Evolutionary conservation across 2,113 vertebrate genomes (phyloP).

Genomic region (Recurvirostra avosetta): DNA sequence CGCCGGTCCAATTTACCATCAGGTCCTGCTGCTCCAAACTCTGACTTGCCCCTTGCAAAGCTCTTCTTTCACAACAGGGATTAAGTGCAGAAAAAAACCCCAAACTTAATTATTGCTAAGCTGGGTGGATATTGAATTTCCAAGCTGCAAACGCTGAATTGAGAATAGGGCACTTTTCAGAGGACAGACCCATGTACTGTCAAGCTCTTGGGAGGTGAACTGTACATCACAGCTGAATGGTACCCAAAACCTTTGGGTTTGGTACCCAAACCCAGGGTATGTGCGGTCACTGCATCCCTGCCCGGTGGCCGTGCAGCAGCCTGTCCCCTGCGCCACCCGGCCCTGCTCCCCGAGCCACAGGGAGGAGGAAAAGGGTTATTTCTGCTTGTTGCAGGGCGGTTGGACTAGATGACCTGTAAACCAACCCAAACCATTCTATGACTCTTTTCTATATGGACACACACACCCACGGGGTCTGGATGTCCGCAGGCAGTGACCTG

Average conservation of each 20-base stretch:
- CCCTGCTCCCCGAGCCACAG: neutral
- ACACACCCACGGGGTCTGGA: neutral
- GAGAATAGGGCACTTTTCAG: accelerated
- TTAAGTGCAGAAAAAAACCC: neutral
- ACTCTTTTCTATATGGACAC: neutral
- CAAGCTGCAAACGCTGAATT: neutral
- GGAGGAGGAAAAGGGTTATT: neutral
- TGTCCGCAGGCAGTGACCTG: neutral
- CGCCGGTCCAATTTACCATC: neutral
- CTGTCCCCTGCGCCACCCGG: accelerated
- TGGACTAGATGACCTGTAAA: neutral
- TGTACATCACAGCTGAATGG: neutral
- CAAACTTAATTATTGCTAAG: neutral
- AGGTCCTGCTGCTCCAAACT: neutral
- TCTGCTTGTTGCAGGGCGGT: neutral
- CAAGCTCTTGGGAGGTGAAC: no score
- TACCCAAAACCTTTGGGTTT: neutral
- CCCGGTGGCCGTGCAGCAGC: neutral
- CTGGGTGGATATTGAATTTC: neutral
- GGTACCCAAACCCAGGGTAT: no score
- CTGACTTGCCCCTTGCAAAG: neutral
- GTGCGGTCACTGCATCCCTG: accelerated
- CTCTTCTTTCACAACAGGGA: neutral
- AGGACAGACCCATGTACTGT: neutral
- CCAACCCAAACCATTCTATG: neutral